These are phyloP conservation scores for Nomada fucata DNA, from an alignment of 2,888 invertebrate species.

Conservation along the genomic window DNA sequence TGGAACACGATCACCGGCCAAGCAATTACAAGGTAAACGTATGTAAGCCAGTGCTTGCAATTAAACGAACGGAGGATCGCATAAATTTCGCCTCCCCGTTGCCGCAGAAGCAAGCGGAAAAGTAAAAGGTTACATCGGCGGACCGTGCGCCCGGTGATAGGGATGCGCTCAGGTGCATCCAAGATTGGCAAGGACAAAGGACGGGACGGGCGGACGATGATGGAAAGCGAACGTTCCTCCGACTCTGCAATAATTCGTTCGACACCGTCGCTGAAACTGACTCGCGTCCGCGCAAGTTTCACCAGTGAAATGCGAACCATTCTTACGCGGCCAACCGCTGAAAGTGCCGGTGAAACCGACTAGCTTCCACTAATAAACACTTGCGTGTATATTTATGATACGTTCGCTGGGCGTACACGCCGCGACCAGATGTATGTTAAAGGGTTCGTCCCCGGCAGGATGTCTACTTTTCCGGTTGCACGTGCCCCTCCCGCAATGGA, in stretches of 20 bases:
- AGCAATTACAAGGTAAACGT: conserved; percentile 8
- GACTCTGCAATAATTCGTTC: conserved; percentile 55
- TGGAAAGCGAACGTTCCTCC: conserved; percentile 66
- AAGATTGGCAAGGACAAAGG: conserved; percentile 54
- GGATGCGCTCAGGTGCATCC: not conserved
- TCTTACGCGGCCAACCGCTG: conserved; percentile 68
- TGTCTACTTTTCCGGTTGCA: conserved; percentile 43
- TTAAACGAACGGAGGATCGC: conserved; percentile 1
- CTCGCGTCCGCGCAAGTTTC: conserved; percentile 71
- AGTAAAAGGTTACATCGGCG: conserved; percentile 36
- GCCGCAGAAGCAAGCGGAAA: conserved; percentile 4
- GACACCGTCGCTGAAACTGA: conserved; percentile 45
- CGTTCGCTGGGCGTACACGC: conserved; percentile 19
- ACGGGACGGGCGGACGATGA: conserved; percentile 41
- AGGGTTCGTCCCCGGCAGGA: conserved; percentile 40
- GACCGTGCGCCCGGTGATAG: conserved; percentile 14
- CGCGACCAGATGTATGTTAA: conserved; percentile 37
- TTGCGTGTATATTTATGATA: conserved; percentile 55
- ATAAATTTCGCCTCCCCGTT: conserved; percentile 3
- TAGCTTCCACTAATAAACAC: conserved; percentile 72
- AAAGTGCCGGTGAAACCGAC: conserved; percentile 77
- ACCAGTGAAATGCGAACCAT: conserved; percentile 80
- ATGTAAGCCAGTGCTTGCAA: not conserved
- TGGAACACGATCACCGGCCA: not conserved
- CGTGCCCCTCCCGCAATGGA: not conserved